Evolutionary conservation across 2,113 vertebrate species (phyloP).

Genomic region (Papio anubis): DNA sequence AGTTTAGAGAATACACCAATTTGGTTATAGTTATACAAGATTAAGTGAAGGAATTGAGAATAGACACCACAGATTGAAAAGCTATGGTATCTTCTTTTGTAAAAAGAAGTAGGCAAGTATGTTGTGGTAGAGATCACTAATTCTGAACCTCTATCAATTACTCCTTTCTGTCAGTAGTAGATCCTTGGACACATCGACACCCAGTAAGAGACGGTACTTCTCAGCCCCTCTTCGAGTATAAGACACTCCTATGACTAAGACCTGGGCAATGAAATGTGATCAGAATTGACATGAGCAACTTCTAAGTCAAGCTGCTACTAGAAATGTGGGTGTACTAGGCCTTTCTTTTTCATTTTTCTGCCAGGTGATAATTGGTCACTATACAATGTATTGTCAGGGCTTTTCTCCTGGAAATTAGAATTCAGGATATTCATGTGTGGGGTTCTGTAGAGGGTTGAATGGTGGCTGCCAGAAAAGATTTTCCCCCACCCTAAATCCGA

Average conservation of each 20-base stretch:
- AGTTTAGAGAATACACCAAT: neutral
- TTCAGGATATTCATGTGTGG: neutral
- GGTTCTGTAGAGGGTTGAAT: neutral
- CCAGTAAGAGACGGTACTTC: neutral
- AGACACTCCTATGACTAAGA: neutral
- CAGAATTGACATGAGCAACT: neutral
- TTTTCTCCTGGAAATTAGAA: neutral
- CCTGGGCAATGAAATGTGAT: neutral
- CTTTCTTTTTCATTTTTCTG: neutral
- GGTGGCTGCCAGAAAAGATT: neutral
- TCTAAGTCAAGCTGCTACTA: neutral
- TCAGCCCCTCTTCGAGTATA: neutral
- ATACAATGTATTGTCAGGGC: neutral
- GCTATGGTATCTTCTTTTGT: neutral
- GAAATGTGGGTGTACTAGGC: neutral
- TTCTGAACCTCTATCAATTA: neutral
- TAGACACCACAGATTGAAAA: neutral
- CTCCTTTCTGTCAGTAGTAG: neutral
- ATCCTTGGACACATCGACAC: accelerated
- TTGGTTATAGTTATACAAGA: neutral
- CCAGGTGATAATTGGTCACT: neutral
- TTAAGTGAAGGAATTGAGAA: neutral
- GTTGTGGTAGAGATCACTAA: neutral
- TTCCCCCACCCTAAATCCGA: neutral
- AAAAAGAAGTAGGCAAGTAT: neutral